Base-by-base conservation (phyloP, 1,140 invertebrate species). In the Sweltsa coloradensis region DNA sequence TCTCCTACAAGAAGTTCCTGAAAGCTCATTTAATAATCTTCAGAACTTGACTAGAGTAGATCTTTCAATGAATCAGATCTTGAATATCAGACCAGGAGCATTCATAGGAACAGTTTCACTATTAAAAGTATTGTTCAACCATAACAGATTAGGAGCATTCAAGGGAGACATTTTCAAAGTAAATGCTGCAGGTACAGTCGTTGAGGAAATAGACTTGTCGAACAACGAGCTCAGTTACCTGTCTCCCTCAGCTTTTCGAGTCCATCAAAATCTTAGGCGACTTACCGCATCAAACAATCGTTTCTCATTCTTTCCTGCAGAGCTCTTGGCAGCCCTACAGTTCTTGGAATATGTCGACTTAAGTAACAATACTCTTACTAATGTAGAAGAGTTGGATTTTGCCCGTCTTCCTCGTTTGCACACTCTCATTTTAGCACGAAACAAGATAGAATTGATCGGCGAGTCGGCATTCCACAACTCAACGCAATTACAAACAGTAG, bases 401-500 rank as follows among this genome's bases (percentile, higher is more conserved):
- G 80, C 87, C 0, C 76, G 86, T 36, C 67, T 91, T 22, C 79
- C 80, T 3, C 70, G 79, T 43, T 64, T 93, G 2, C 70, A 79
- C 45, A 67, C 69, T 2, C 60, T 94, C 21, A 66, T 81, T 51
- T 60, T 93, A 9, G 73, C 78, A 0, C 59, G 78, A 46, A 93
- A 93, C 59, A 66, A 78, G 52, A 73, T 94, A 51, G 84, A 87
- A 56, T 73, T 75, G 45, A 75, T 94, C 9, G 83, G 81, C 51
- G 86, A 89, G 66, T 79, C 85, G 66, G 83, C 87, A 1, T 93
- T 93, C 61, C 81, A 89, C 53, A 93, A 93, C 60, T 93, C 89
- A 0, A 81, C 86, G 0, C 88, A 90, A 64, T 69, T 93, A 44
- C 89, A 92, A 60, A 57, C 76, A 11, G 58, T 94, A 22, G 81